Base-by-base conservation (phyloP, 2,888 invertebrate genomes). In the Pachycephus smyrnensis region DNA sequence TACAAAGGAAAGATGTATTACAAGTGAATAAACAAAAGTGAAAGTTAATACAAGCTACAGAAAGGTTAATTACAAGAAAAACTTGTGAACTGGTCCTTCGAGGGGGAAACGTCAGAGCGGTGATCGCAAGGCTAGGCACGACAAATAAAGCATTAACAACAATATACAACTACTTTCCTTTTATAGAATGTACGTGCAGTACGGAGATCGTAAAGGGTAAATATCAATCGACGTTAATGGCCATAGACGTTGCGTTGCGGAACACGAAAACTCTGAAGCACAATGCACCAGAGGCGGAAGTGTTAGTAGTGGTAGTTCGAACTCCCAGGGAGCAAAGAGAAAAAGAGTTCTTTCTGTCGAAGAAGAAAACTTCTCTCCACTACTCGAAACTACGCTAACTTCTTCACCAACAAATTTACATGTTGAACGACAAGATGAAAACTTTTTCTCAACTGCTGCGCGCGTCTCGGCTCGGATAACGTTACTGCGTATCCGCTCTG, bases 181-280 rank as follows among this genome's bases (percentile, higher is more conserved):
- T 15, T 15, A 15, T 15, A 40, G 15, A 40, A 40, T 11, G 36
- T 36, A 36, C 40, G 15, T 15, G 15, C 40, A 15, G 15, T 40
- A 15, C 6, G 15, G 40, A 40, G 15, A 40, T 55, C 9, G 55
- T 55, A 55, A 6, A 9, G 1, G 9, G 55, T 23, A 55, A 55
- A 55, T 86, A 77, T 83, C 82, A 83, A 84, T 86, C 80, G 84
- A 82, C 83, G 81, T 81, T 87, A 84, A 85, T 79, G 82, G 81
- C 73, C 71, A 78, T 77, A 80, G 23, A 23, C 2, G 55, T 23
- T 23, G 23, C 6, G 9, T 55, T 9, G 23, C 55, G 2, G 23
- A 23, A 55, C 55, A 55, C 15, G 15, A 55, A 55, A 55, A 23
- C 9, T 23, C 55, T 55, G 9, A 55, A 55, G 55, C 9, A 55